Conservation (phyloP, 2,797 vertebrate species). For the Notamacropus eugenii region DNA sequence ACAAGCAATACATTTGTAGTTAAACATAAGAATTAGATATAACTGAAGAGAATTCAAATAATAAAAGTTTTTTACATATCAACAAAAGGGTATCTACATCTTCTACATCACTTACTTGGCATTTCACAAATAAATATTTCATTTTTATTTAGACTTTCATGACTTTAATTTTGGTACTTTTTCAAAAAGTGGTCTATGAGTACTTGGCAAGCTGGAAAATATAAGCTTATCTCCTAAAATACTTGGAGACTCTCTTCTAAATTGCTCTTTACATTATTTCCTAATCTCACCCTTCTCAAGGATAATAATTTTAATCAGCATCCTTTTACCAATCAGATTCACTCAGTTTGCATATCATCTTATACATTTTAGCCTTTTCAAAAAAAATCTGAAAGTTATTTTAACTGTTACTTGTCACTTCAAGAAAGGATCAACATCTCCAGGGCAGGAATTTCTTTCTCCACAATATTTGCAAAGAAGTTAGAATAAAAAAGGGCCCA, state of each 20-base stretch:
- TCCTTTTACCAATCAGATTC: not conserved
- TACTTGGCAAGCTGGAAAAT: not conserved
- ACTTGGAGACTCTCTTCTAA: not conserved
- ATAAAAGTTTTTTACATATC: not conserved
- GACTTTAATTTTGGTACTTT: not conserved
- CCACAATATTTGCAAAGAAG: not conserved
- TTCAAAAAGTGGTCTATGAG: constrained; percentile 18
- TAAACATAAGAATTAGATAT: not conserved
- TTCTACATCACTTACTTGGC: not conserved
- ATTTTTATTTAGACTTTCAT: not conserved
- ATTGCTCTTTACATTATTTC: not conserved
- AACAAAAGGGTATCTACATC: not conserved
- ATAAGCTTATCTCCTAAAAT: not conserved
- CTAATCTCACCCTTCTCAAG: not conserved
- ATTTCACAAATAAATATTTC: not conserved
- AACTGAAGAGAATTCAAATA: not conserved
- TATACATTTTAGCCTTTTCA: not conserved
- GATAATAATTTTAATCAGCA: not conserved
- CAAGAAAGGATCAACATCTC: not conserved
- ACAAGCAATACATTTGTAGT: not conserved
- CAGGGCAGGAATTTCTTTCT: not conserved
- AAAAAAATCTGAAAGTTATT: not conserved
- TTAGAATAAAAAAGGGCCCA: not conserved
- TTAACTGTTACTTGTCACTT: not conserved
- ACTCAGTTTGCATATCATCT: not conserved